Evolutionary conservation across 2,797 vertebrate genomes (phyloP), one percentile per base, ranked within the genome.

Genomic region (Paguma larvata): DNA sequence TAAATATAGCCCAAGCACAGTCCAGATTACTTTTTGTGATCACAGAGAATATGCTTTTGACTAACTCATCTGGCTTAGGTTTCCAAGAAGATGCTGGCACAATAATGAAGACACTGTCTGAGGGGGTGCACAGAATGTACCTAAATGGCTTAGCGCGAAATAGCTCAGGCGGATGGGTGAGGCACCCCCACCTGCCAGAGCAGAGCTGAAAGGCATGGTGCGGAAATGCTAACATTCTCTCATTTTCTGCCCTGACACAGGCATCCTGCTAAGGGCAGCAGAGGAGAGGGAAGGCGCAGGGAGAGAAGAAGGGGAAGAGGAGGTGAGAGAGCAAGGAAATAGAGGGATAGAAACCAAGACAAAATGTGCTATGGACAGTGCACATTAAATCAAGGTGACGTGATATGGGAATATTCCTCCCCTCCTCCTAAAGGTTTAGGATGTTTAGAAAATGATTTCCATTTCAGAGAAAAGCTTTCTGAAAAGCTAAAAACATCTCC

Each of bases 61-160:
- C 85, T 97, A 94, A 90, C 93, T 97, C 78, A 80, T 89, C 72
- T 90, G 85, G 77, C 44, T 72, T 93, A 70, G 27, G 85, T 88
- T 98, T 98, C 96, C 84, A 96, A 97, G 85, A 97, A 65, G 95
- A 97, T 83, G 85, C 95, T 91, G 95, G 95, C 85, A 97, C 78
- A 72, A 94, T 92, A 95, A 97, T 10, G 38, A 95, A 96, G 97
- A 95, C 96, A 15, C 67, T 97, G 91, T 98, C 96, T 91, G 67
- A 97, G 82, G 86, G 46, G 85, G 34, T 46, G 53, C 78, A 95
- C 46, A 96, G 91, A 90, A 97, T 67, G 90, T 41, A 94, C 68
- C 65, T 89, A 84, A 96, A 89, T 1, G 2, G 18, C 46, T 97
- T 95, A 90, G 94, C 91, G 59, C 82, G 90, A 48, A 70, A 87